These are phyloP conservation scores for Junonia oenone DNA, from an alignment of 2,888 invertebrate species.

Conservation along the genomic window DNA sequence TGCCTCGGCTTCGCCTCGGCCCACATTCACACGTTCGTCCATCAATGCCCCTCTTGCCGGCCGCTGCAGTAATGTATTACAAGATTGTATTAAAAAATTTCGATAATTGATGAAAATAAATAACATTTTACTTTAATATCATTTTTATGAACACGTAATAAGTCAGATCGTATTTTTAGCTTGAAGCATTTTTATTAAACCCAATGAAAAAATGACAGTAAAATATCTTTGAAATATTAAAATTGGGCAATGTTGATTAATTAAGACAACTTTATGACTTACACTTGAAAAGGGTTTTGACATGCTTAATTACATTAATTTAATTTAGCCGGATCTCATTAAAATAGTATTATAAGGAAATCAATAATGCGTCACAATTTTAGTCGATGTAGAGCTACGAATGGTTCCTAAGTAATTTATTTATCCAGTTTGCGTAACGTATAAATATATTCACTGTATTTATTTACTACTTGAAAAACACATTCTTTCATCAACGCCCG, in stretches of 20 bases:
- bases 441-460: no score
- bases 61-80: no score
- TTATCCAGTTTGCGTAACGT: background rate
- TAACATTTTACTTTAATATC: no score
- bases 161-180: no score
- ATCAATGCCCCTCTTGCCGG: no score
- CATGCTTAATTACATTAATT: conserved; percentile 24
- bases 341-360: conserved; percentile 1
- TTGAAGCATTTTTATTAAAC: no score
- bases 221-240: background rate
- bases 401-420: background rate
- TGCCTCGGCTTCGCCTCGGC: no score
- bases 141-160: no score
- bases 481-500: background rate
- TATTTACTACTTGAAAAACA: background rate
- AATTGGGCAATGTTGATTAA: conserved; percentile 14
- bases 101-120: no score
- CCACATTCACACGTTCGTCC: no score
- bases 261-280: conserved; percentile 16
- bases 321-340: conserved; percentile 1
- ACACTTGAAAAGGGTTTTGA: conserved; percentile 26
- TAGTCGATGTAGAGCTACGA: background rate
- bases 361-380: background rate
- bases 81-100: no score
- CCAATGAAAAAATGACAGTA: background rate